phyloP scores from a whole-genome alignment of 2,888 invertebrate species.

The Trissonchulus latispiculum region DNA sequence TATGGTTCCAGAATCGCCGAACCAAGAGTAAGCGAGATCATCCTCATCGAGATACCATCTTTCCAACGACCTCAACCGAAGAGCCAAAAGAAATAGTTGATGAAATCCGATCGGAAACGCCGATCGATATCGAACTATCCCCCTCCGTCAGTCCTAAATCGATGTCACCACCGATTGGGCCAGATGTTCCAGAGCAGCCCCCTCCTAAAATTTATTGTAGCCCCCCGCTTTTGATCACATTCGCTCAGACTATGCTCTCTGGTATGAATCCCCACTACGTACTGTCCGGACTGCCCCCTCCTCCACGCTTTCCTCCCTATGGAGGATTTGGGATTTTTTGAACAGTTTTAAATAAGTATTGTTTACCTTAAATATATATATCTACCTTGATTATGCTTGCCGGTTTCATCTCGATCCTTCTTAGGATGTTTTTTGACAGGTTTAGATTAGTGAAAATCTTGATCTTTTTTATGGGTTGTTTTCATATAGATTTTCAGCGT shows the following conservation, averaged over 20 bases:
- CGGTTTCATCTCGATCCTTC: too few relatives aligned
- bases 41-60: neutral
- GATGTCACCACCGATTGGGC: neutral
- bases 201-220: slow-evolving; percentile 6
- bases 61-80: neutral
- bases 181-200: neutral
- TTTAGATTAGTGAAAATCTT: too few relatives aligned
- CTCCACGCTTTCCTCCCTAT: too few relatives aligned
- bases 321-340: too few relatives aligned
- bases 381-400: too few relatives aligned
- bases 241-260: slow-evolving; percentile 7
- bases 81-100: neutral
- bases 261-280: too few relatives aligned
- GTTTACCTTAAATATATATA: too few relatives aligned
- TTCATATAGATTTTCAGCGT: too few relatives aligned
- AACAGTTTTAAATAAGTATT: too few relatives aligned
- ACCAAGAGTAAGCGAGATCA: slow-evolving; percentile 43
- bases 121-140: neutral
- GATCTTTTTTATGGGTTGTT: too few relatives aligned
- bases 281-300: too few relatives aligned
- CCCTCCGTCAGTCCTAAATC: neutral
- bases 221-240: slow-evolving; percentile 10
- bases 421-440: too few relatives aligned
- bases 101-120: neutral
- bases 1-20: slow-evolving; percentile 44